These are phyloP conservation scores for Xanthia icteritia DNA, from an alignment of 2,888 invertebrate genomes.

Conservation along the genomic window DNA sequence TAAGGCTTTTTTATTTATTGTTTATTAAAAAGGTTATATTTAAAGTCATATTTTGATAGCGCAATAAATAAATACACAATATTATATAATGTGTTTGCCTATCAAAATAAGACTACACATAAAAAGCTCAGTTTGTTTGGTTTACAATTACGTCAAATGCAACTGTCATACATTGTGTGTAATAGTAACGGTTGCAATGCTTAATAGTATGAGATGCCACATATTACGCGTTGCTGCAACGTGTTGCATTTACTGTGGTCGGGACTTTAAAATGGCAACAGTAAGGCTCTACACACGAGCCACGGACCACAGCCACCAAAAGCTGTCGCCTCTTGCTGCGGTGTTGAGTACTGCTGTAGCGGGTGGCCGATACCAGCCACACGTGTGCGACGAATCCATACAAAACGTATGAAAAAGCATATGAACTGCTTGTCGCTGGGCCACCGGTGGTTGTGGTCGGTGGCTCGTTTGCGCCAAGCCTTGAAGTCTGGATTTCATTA, in stretches of 20 bases:
- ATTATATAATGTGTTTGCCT: not conserved
- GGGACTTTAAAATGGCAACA: not conserved
- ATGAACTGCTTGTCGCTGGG: too few species aligned
- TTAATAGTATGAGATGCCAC: not conserved
- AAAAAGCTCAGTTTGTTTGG: slow-evolving; percentile 27
- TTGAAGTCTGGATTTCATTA: slow-evolving; percentile 23
- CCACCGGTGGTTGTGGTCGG: too few species aligned
- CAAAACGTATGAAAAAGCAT: too few species aligned
- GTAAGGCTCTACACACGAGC: not conserved
- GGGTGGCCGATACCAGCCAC: too few species aligned
- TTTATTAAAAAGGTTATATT: not conserved
- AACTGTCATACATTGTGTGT: not conserved
- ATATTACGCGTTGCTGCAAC: slow-evolving; percentile 13
- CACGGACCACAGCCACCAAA: too few species aligned
- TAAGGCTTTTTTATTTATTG: slow-evolving; percentile 2
- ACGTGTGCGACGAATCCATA: too few species aligned
- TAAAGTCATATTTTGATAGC: slow-evolving; percentile 18
- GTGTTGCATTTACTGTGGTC: not conserved
- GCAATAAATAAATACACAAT: not conserved
- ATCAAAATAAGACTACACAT: slow-evolving; percentile 17
- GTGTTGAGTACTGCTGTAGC: too few species aligned
- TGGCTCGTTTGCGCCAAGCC: too few species aligned
- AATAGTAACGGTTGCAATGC: slow-evolving; percentile 6
- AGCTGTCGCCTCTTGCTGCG: too few species aligned
- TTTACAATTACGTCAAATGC: slow-evolving; percentile 12